Conservation (phyloP, 2,888 invertebrate genomes). For the Dermolepida albohirtum region DNA sequence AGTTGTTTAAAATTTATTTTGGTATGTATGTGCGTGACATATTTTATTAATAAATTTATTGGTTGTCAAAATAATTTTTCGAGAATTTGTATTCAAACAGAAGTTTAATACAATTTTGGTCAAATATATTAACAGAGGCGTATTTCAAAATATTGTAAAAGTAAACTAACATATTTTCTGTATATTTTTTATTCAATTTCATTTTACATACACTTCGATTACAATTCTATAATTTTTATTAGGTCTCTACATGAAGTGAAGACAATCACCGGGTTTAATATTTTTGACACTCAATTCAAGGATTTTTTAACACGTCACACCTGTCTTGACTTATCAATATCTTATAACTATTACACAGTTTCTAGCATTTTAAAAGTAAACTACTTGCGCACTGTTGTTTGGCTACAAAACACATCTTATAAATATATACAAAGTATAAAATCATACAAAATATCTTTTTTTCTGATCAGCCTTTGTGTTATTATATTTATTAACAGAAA, state of each 20-base stretch:
- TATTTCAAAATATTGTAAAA: no score
- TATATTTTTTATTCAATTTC: slow-evolving; percentile 30
- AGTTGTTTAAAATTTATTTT: no score
- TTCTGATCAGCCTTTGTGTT: slow-evolving; percentile 24
- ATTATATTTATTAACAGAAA: slow-evolving; percentile 12
- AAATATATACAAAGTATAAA: slow-evolving; percentile 31
- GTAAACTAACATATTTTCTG: slow-evolving; percentile 6
- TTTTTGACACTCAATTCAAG: slow-evolving; percentile 9
- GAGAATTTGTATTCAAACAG: no score
- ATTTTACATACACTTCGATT: slow-evolving; percentile 24
- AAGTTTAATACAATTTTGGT: no score
- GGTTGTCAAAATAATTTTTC: no score
- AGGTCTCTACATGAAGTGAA: slow-evolving; percentile 6
- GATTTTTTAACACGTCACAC: slow-evolving; percentile 5
- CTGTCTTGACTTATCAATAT: slow-evolving; percentile 13
- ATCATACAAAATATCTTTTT: slow-evolving; percentile 32
- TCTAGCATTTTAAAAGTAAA: no score
- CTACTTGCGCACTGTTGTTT: no score
- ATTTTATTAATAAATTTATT: no score
- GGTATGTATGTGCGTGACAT: no score
- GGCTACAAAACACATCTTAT: slow-evolving; percentile 5
- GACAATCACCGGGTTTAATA: slow-evolving; percentile 2
- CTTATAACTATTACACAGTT: background rate
- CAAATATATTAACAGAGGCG: no score
- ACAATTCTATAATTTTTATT: slow-evolving; percentile 23